Evolutionary conservation across 2,113 vertebrate genomes (phyloP).

Genomic region (Rhea pennata): DNA sequence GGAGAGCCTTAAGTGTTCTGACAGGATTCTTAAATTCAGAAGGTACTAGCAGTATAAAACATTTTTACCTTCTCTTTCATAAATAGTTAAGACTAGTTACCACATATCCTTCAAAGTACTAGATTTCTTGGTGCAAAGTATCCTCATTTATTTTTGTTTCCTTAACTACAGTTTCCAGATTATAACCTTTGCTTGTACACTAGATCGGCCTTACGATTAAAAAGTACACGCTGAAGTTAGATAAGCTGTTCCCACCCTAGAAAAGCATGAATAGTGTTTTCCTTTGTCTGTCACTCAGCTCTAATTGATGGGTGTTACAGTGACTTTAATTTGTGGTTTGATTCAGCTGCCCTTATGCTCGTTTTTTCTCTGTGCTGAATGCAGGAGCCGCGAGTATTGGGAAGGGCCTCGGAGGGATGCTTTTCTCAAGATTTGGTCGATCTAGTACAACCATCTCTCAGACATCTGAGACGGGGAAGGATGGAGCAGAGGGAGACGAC

Average conservation of each 20-base stretch:
- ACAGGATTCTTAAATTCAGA: not conserved
- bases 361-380: not conserved
- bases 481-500: conserved; percentile 80
- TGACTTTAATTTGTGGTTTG: not conserved
- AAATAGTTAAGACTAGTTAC: not conserved
- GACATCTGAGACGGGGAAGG: conserved; percentile 80
- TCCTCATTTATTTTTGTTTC: not conserved
- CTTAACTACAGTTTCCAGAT: not conserved
- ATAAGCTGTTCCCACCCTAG: conserved; percentile 33
- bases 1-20: not conserved
- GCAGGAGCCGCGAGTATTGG: conserved; percentile 95
- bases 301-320: not conserved
- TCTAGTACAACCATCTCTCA: conserved; percentile 82
- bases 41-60: rapidly evolving
- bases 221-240: not conserved
- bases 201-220: not conserved
- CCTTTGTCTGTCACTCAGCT: not conserved
- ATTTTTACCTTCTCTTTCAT: not conserved
- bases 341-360: not conserved
- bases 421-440: conserved; percentile 94
- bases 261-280: conserved; percentile 13
- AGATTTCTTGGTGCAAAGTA: not conserved
- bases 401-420: conserved; percentile 95
- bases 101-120: not conserved
- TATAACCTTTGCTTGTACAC: not conserved